Base-by-base conservation (phyloP, 2,797 vertebrate genomes). In the Craterocephalus amniculus region DNA sequence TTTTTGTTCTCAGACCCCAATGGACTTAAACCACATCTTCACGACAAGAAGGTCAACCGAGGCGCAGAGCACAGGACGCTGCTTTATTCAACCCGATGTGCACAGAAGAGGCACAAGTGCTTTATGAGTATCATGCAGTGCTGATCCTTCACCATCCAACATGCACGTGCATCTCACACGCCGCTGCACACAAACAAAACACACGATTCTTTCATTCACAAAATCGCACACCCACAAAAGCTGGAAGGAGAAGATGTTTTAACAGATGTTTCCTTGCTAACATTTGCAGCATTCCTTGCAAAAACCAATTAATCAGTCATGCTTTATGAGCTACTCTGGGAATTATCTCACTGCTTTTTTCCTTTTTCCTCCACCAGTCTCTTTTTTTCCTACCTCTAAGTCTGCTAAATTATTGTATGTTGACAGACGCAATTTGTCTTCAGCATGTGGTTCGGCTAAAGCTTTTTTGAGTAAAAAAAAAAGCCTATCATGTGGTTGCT, bases 61-160 rank as follows among this genome's bases (percentile, higher is more conserved):
- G n/a, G 64, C 67, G 48, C 45, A 67, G 38, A 63, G 38, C 63
- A 75, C 7, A 49, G 13, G 63, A 65, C 60, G 2, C 70, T 5
- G 72, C 65, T 70, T 64, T 24, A 71, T 36, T 70, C 73, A 62
- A 74, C 68, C 81, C 63, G 40, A 59, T 51, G 75, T 83, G 84
- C 81, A 79, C 72, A 70, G 40, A 71, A 35, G 38, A 65, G 48
- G 45, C 14, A 16, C 31, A 13, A 26, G 75, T 73, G 79, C 76
- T 72, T 70, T 51, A 54, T 80, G 72, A 74, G 70, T 22, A 20
- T 64, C 90, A 93, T 93, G 91, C 90, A 85, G 75, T 52, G 73
- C 51, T 71, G 76, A 75, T 84, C 86, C 83, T 69, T 79, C 83
- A 78, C 83, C 88, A 68, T 79, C 73, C 62, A 27, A 85, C 91